Percentiles rank a stretch among this genome's conserved stretches.
These are phyloP conservation scores for Brachyhypopomus occidentalis DNA, from an alignment of 2,113 vertebrate species.

Conservation along the genomic window DNA sequence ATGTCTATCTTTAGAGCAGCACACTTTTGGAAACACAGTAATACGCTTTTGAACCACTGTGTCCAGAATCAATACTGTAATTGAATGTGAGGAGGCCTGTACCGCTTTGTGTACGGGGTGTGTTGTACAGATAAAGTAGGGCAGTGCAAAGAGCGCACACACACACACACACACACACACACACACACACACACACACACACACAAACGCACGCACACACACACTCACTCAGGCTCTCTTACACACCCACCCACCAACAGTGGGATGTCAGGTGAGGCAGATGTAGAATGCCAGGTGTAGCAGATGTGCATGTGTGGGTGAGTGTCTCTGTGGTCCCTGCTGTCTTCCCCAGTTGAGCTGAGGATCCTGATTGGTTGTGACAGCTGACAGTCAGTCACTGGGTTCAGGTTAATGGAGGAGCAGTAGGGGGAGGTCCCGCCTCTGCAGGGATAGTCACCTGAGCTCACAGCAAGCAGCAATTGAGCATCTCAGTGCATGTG, in stretches of 20 bases:
- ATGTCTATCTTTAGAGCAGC: conserved; percentile 19
- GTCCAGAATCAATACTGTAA: conserved; percentile 12
- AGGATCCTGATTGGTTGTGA: conserved; percentile 2
- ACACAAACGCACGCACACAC: too few species aligned
- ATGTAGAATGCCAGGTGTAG: neutral
- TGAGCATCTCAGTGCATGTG: too few species aligned
- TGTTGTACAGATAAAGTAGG: neutral
- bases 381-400: neutral
- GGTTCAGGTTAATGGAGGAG: neutral
- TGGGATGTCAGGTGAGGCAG: neutral
- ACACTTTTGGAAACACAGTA: neutral
- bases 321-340: neutral
- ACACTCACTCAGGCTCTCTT: neutral
- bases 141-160: neutral
- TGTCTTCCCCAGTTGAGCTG: neutral
- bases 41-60: conserved; percentile 13
- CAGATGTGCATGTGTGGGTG: neutral
- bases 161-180: neutral
- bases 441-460: too few species aligned
- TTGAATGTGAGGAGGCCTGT: neutral
- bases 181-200: too few species aligned
- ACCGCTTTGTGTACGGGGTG: neutral
- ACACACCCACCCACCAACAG: too few species aligned
- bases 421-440: neutral
- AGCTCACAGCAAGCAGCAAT: neutral